phyloP scores from a whole-genome alignment of 2,113 vertebrate species.

The Plecotus auritus region DNA sequence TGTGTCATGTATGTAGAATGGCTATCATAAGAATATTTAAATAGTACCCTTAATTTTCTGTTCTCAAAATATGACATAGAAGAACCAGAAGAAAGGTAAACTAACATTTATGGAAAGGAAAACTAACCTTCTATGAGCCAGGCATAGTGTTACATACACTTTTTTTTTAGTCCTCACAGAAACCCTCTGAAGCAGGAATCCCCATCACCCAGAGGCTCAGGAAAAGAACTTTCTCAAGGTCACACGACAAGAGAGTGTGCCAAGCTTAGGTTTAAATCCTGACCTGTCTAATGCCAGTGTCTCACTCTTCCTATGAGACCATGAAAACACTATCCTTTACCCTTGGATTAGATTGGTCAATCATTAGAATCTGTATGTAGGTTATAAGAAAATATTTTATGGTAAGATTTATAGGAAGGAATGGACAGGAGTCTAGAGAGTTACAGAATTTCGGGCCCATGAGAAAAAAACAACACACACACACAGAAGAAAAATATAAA shows the following conservation, averaged over 20 bases:
- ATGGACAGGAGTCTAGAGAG: not conserved
- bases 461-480: not conserved
- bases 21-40: not conserved
- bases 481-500: not conserved
- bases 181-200: not conserved
- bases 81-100: slow-evolving; percentile 1
- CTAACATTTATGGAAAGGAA: not conserved
- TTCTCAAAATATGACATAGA: not conserved
- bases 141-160: not conserved
- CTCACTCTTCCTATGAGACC: not conserved
- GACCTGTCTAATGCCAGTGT: not conserved
- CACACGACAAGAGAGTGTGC: not conserved
- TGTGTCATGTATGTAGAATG: not conserved
- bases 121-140: not conserved
- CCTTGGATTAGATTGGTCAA: not conserved
- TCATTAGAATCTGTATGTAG: not conserved
- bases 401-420: not conserved
- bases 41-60: not conserved
- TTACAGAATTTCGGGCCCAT: not conserved
- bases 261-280: not conserved
- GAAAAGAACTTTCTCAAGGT: not conserved
- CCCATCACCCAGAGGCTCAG: not conserved
- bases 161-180: not conserved
- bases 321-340: not conserved
- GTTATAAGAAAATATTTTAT: not conserved